Base-by-base conservation (phyloP, 2,888 invertebrate species). In the Lithophane socia region DNA sequence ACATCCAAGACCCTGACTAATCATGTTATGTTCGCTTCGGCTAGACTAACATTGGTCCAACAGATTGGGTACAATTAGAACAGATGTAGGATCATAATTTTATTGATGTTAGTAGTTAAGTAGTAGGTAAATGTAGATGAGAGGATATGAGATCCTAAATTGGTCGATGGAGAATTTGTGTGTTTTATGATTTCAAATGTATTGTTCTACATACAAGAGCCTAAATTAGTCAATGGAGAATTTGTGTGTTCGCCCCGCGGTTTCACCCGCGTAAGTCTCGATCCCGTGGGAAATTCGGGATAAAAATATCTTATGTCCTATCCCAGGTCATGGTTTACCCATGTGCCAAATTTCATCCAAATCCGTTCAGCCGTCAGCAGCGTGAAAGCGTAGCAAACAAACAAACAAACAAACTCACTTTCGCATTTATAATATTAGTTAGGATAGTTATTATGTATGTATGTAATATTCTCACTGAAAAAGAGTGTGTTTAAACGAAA, bases 21-120 rank as follows among this genome's bases (percentile, higher is more conserved):
- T 47, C 13, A n/a, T 42, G n/a, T 71, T 58, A 37, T 42, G 24
- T 61, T 60, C n/a, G 37, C 29, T 54, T 56, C 49, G 10, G 5
- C 18, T 29, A 56, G 13, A 21, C 37, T 42, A 63, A 76, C 56
- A 52, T 52, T 49, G 21, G n/a, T 49, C 5, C 18, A 64, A 64
- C n/a, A 67, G 66, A 72, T 68, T 70, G 42, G 52, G n/a, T 47
- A 0, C 16, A 69, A 63, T 54, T 56, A 24, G 37, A 4, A 49
- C 4, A 42, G 12, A 64, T 60, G 13, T 56, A 9, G 37, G 18
- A 65, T 24, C 16, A 3, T 60, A 24, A 21, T n/a, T n/a, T n/a
- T n/a, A n/a, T 49, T 66, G 13, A 42, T 65, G 44, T 58, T 37
- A 21, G 21, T n/a, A 29, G 54, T 66, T 81, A n/a, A n/a, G n/a